These are phyloP conservation scores for Calidris pugnax DNA, from an alignment of 2,113 vertebrate genomes.

Conservation along the genomic window DNA sequence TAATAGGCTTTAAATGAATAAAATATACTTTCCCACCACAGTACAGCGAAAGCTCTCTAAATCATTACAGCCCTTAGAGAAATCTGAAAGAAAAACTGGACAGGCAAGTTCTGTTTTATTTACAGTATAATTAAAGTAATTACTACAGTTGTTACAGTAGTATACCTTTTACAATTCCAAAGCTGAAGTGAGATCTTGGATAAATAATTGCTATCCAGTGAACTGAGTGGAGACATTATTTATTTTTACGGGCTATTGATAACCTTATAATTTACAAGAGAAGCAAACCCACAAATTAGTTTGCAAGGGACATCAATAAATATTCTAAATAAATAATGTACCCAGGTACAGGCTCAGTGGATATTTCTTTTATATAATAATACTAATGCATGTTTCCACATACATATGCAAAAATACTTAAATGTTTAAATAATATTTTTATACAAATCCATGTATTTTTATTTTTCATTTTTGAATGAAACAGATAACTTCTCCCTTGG, in stretches of 20 bases:
- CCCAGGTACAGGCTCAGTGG: not conserved
- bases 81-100: constrained; percentile 15
- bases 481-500: not conserved
- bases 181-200: not conserved
- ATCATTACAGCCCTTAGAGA: not conserved
- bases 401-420: not conserved
- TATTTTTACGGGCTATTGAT: constrained; percentile 24
- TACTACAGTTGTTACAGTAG: not conserved
- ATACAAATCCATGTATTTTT: not conserved
- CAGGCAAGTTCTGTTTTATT: constrained; percentile 18
- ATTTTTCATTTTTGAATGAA: not conserved
- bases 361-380: not conserved
- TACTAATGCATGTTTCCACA: not conserved
- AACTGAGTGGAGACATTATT: not conserved
- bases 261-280: not conserved
- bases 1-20: constrained; percentile 27
- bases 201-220: not conserved
- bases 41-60: not conserved
- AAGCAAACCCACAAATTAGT: not conserved
- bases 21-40: not conserved
- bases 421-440: not conserved
- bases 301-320: not conserved
- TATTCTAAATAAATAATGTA: constrained; percentile 4
- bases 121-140: constrained; percentile 46
- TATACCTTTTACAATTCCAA: not conserved